Evolutionary conservation across 2,888 invertebrate genomes (phyloP).

Genomic region (Apotomis capreana): DNA sequence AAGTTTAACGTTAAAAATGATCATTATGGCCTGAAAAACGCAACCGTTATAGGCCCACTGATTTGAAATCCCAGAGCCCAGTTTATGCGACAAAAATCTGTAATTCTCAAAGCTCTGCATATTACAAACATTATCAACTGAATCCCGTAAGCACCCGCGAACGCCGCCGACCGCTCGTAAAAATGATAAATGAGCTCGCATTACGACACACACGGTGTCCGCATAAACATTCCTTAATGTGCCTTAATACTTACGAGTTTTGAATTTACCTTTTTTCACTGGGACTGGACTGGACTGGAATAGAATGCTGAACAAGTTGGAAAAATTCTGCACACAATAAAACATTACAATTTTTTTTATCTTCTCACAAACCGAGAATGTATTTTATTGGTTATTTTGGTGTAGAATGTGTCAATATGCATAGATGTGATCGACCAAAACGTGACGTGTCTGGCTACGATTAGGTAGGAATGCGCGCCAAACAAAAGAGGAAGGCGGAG

Average conservation of each 20-base stretch:
- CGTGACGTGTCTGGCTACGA: too few species aligned
- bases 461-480: too few species aligned
- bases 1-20: too few species aligned
- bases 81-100: slow-evolving; percentile 11
- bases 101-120: slow-evolving; percentile 18
- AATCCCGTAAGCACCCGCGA: slow-evolving; percentile 23
- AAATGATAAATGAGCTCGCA: slow-evolving; percentile 55
- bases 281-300: background rate
- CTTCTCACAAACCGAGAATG: too few species aligned
- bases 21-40: too few species aligned
- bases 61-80: background rate
- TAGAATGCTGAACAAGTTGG: slow-evolving; percentile 3
- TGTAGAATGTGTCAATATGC: too few species aligned
- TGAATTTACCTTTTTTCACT: slow-evolving; percentile 32
- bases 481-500: too few species aligned
- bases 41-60: background rate
- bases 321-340: too few species aligned
- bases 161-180: slow-evolving; percentile 47
- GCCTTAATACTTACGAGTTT: slow-evolving; percentile 34
- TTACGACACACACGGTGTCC: slow-evolving; percentile 45
- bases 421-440: too few species aligned
- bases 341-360: too few species aligned
- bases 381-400: too few species aligned
- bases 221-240: slow-evolving; percentile 30
- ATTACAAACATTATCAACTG: slow-evolving; percentile 39